phyloP scores from a whole-genome alignment of 1,140 invertebrate genomes.

The Mycetomoellerius zeteki region DNA sequence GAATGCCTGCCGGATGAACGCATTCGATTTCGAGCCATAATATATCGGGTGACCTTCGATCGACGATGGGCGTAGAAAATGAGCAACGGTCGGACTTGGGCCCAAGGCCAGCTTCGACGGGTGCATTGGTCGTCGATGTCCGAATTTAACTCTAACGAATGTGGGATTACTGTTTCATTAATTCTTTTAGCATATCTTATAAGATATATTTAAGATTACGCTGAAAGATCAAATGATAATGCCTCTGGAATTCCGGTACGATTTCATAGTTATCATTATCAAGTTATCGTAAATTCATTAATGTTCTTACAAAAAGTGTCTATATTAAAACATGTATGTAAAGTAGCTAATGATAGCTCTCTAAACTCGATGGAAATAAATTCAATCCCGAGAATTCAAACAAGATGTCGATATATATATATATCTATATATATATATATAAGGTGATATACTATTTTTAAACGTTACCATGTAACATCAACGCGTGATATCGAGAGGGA shows the following conservation, averaged over 20 bases:
- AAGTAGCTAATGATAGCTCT: not conserved
- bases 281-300: not conserved
- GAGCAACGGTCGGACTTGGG: conserved; percentile 37
- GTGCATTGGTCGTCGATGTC: conserved; percentile 65
- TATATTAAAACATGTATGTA: not conserved
- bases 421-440: too few relatives aligned
- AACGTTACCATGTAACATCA: not conserved
- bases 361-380: not conserved
- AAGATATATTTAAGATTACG: conserved; percentile 26
- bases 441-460: not conserved
- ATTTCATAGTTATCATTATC: conserved; percentile 21
- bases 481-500: not conserved
- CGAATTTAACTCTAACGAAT: conserved; percentile 56
- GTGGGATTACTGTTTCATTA: conserved; percentile 42
- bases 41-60: conserved; percentile 76
- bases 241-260: not conserved
- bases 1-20: conserved; percentile 80
- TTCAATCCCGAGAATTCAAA: not conserved
- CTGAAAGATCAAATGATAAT: conserved; percentile 3
- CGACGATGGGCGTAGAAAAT: conserved; percentile 65
- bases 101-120: conserved; percentile 70
- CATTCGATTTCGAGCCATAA: conserved; percentile 77
- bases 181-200: conserved; percentile 33
- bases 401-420: not conserved
- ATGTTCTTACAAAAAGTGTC: not conserved